Evolutionary conservation across 2,888 invertebrate genomes (phyloP), one percentile per base, ranked within the genome.

Genomic region (Rhamnusium bicolor): DNA sequence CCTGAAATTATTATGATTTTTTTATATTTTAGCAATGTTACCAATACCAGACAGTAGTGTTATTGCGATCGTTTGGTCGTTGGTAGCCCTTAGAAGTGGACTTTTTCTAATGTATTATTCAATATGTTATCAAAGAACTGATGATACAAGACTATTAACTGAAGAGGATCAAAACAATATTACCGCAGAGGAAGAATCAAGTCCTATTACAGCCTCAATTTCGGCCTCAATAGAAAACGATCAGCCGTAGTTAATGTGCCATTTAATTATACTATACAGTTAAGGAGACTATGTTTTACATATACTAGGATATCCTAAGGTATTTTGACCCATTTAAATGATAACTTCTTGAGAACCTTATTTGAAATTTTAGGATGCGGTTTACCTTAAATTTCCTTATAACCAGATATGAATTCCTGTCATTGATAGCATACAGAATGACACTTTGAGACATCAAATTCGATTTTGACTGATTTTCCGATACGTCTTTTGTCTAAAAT

Each of bases 81-180:
- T 90, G 80, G 89, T 91, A 87, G 89, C 90, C 87, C 86, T 89
- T 83, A 91, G 91, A 79, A 90, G 90, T 89, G 90, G 90, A 32
- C 76, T 90, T 3, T 69, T 90, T 32, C 86, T 91, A 47, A 90
- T 90, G 82, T 85, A 86, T 72, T 86, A 87, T 70, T 89, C 89
- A 16, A 49, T 71, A 0, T 88, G 87, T 79, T 88, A 87, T 71
- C 90, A 90, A 53, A 24, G 46, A n/a, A 56, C 74, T 16, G 74
- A 72, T 8, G 68, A 72, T 5, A 56, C 53, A 24, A 24, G 29
- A 40, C 49, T 46, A 7, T 21, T 78, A 21, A 40, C n/a, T 19
- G 14, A 18, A 6, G 56, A 58, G 10, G 27, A 47, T 4, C 73
- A 58, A 69, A 16, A 5, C 5, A 47, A 14, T 27, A 2, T 29